These are phyloP conservation scores for Probosciger aterrimus DNA, from an alignment of 2,113 vertebrate genomes.

Conservation along the genomic window DNA sequence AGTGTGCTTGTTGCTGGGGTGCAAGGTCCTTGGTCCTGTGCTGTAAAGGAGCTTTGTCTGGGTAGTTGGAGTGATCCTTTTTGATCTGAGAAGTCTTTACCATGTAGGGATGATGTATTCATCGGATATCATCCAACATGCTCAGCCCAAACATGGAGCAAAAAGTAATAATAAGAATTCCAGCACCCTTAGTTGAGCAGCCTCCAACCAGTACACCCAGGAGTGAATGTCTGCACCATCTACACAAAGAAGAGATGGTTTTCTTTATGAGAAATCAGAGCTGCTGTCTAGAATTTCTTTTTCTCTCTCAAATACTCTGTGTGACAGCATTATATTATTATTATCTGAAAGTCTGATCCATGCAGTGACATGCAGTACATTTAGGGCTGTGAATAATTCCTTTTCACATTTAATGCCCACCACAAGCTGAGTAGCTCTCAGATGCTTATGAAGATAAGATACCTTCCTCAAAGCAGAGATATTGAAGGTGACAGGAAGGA, in stretches of 20 bases:
- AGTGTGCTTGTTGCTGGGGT: not conserved
- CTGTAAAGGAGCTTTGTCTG: not conserved
- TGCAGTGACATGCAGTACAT: not conserved
- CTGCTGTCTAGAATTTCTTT: not conserved
- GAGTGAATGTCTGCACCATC: not conserved
- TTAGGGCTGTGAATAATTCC: conserved; percentile 1
- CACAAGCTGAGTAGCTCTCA: not conserved
- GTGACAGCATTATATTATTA: not conserved
- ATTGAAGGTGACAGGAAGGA: conserved; percentile 23
- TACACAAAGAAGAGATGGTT: not conserved
- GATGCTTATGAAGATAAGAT: not conserved
- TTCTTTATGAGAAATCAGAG: not conserved
- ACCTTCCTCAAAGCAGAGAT: not conserved
- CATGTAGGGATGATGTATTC: not conserved
- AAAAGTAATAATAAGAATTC: not conserved
- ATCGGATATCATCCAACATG: not conserved
- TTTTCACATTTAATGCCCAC: conserved; percentile 17
- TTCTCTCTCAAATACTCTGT: not conserved
- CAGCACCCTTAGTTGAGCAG: not conserved
- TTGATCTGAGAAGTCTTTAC: not conserved
- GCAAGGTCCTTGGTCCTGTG: not conserved
- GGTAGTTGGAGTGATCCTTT: not conserved
- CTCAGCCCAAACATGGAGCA: not conserved
- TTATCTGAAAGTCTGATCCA: not conserved
- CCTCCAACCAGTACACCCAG: not conserved